Evolutionary conservation across 2,113 vertebrate species (phyloP).

Genomic region (Trochalopteron elliotii): DNA sequence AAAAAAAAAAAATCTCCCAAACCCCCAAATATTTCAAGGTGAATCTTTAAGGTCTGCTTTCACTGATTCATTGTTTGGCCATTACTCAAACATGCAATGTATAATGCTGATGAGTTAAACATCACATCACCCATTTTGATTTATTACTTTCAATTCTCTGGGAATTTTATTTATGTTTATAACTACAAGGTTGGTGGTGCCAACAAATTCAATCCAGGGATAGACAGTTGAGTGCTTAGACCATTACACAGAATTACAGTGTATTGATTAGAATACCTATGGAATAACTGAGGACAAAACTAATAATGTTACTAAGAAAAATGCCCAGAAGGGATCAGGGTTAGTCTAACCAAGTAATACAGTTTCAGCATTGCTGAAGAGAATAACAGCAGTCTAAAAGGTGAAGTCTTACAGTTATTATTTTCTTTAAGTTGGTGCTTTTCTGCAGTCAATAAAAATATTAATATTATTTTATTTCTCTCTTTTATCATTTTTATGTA

Average conservation of each 20-base stretch:
- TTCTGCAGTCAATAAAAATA: constrained; percentile 21
- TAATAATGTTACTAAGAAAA: not conserved
- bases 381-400: not conserved
- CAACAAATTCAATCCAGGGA: not conserved
- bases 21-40: not conserved
- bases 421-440: not conserved
- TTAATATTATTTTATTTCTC: constrained; percentile 43
- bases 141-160: constrained; percentile 5
- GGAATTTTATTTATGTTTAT: constrained; percentile 27
- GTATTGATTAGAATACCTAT: constrained; percentile 12
- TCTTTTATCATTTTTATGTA: constrained; percentile 30
- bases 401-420: not conserved
- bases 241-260: not conserved
- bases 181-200: not conserved
- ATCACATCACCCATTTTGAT: not conserved
- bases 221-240: not conserved
- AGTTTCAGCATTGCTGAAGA: not conserved
- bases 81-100: not conserved
- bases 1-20: not conserved
- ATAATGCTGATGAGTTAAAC: constrained; percentile 17
- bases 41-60: not conserved
- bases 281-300: not conserved
- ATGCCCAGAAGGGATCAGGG: not conserved
- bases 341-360: not conserved
- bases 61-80: not conserved